These are phyloP conservation scores for Byasa hedistus DNA, from an alignment of 2,888 invertebrate genomes.

Conservation along the genomic window DNA sequence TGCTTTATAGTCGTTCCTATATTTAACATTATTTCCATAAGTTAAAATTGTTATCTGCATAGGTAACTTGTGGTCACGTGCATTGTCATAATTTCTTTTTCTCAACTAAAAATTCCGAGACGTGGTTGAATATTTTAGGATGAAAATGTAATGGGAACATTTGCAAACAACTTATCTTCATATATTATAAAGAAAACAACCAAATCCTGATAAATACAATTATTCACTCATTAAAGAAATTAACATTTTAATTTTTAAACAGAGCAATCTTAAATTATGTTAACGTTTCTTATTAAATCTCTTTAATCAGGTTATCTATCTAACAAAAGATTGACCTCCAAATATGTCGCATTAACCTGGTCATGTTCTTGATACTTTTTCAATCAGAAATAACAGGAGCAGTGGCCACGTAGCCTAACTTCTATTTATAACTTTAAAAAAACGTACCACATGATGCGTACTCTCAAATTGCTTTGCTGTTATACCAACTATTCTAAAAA, in stretches of 20 bases:
- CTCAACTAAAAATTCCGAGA: too few species aligned
- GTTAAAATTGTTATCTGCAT: too few species aligned
- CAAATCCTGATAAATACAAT: not conserved
- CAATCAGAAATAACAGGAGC: slow-evolving; percentile 69
- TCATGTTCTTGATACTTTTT: slow-evolving; percentile 64
- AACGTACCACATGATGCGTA: slow-evolving; percentile 51
- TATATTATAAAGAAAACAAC: too few species aligned
- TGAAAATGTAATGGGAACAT: too few species aligned
- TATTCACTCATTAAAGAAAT: too few species aligned
- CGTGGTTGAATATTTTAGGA: too few species aligned
- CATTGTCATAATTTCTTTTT: too few species aligned
- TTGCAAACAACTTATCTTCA: too few species aligned
- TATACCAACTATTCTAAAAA: slow-evolving; percentile 46
- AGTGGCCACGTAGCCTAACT: slow-evolving; percentile 64
- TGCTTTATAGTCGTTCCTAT: too few species aligned
- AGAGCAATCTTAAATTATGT: not conserved
- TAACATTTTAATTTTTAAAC: not conserved
- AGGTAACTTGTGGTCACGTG: too few species aligned
- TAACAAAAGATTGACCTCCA: slow-evolving; percentile 30
- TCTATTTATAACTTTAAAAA: slow-evolving; percentile 63
- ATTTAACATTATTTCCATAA: too few species aligned
- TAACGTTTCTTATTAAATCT: not conserved
- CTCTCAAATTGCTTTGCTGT: slow-evolving; percentile 54
- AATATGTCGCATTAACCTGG: slow-evolving; percentile 49
- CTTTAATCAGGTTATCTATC: not conserved